Evolutionary conservation across 2,113 vertebrate species (phyloP).

Genomic region (Anas platyrhynchos): DNA sequence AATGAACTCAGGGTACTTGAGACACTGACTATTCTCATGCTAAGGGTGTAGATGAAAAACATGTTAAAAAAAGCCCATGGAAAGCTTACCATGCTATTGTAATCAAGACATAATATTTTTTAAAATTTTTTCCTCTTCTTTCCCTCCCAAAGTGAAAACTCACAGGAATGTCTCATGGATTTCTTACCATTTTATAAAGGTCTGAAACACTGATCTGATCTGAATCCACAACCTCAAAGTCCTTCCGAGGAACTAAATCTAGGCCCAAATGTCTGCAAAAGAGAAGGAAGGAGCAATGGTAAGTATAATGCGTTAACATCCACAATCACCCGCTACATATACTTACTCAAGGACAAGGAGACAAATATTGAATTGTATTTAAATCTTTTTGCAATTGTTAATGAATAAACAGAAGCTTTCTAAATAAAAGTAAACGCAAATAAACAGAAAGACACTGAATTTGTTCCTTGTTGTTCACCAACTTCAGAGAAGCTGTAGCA

Average conservation of each 20-base stretch:
- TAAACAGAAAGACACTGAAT: background rate
- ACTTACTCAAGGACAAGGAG: background rate
- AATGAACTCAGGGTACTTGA: background rate
- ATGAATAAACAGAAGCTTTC: background rate
- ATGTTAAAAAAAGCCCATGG: background rate
- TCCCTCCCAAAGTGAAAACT: background rate
- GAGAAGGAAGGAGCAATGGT: slow-evolving; percentile 1
- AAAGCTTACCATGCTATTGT: rapidly evolving
- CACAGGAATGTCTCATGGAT: background rate
- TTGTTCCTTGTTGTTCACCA: background rate
- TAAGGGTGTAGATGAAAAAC: background rate
- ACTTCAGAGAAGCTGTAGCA: background rate
- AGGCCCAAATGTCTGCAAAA: slow-evolving; percentile 90
- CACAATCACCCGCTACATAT: background rate
- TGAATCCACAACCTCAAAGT: slow-evolving; percentile 97
- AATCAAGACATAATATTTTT: background rate
- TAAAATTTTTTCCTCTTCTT: background rate
- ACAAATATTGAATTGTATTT: background rate
- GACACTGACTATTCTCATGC: background rate
- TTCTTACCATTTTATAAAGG: slow-evolving; percentile 96
- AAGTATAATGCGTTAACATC: background rate
- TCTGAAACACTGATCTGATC: slow-evolving; percentile 98
- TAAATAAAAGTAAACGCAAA: background rate
- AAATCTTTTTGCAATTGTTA: background rate
- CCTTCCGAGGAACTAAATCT: slow-evolving; percentile 96